Base-by-base conservation (phyloP, 2,888 invertebrate species). In the Philhelius pedissequus region DNA sequence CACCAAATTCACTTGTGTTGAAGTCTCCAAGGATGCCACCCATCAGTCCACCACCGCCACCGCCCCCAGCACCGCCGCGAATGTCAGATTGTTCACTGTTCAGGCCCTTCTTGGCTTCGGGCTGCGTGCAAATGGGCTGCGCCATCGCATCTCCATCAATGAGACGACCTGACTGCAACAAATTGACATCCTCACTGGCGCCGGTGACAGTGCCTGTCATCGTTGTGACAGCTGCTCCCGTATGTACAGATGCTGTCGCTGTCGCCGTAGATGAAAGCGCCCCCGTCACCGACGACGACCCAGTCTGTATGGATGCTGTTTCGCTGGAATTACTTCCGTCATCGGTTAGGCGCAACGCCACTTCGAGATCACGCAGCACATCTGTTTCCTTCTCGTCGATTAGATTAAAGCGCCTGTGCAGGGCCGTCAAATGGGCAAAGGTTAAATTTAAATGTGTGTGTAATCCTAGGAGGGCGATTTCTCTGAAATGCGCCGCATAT, bases 361-460 rank as follows among this genome's bases (percentile, higher is more conserved):
- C 94, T 91, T 97, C 97, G 90, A 98, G 93, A 93, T 98, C 98
- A 88, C 96, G 95, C 89, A 98, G 94, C 89, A 98, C 96, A 92
- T 98, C 98, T 38, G 98, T 97, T 93, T 99, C 98, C 94, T 98
- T 98, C 90, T 96, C 95, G 92, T 98, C 98, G 89, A 98, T 96
- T 91, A 98, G 94, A 92, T 95, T 94, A 94, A 97, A 98, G 92
- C 97, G 96, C 91, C 96, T 92, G 91, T 95, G 94, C 89, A 95
- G 93, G 90, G 95, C 96, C 90, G 97, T 97, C 92, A 99, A 95
- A 93, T 99, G 98, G 92, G 97, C 97, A 94, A 98, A 98, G 89
- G 99, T 96, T 93, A 97, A 96, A 94, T 99, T 98, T 92, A 99
- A 95, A 93, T 99, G 98, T 91, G 97, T 96, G 93, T 98, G 98